phyloP scores from a whole-genome alignment of 2,113 vertebrate genomes.

The Scomber colias region DNA sequence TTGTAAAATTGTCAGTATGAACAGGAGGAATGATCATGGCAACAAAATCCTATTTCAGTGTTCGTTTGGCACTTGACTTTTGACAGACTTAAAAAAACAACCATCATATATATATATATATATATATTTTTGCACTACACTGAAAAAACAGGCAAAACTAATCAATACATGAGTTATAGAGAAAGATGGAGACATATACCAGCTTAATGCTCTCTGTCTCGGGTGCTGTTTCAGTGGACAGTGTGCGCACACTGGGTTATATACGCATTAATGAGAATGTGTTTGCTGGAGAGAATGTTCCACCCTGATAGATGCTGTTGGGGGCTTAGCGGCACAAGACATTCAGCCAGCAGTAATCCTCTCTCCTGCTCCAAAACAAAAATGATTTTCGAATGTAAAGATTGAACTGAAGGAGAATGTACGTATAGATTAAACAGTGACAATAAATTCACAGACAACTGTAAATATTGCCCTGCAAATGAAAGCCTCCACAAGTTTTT shows the following conservation, averaged over 20 bases:
- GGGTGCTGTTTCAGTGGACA: slow-evolving; percentile 31
- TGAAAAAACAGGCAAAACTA: slow-evolving; percentile 1
- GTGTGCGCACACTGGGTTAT: slow-evolving; percentile 40
- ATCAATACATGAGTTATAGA: slow-evolving; percentile 41
- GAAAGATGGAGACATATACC: slow-evolving; percentile 48
- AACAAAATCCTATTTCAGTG: too few species aligned
- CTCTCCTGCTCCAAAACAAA: slow-evolving; percentile 11
- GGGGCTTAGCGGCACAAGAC: slow-evolving; percentile 12
- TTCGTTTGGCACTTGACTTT: too few species aligned
- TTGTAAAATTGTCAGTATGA: too few species aligned
- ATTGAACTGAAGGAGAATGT: neutral
- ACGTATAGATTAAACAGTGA: neutral
- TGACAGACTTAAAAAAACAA: too few species aligned
- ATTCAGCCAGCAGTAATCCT: slow-evolving; percentile 8
- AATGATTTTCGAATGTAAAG: neutral
- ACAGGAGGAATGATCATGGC: too few species aligned
- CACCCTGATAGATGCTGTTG: slow-evolving; percentile 57
- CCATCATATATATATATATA: too few species aligned
- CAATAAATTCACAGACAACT: neutral
- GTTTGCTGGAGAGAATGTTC: slow-evolving; percentile 35
- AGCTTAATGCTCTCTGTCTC: slow-evolving; percentile 34
- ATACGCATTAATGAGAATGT: slow-evolving; percentile 46
- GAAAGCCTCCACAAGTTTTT: neutral
- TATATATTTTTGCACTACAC: neutral
- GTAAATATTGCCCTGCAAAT: neutral